Base-by-base conservation (phyloP, 2,888 invertebrate genomes). In the Noctua pronuba region DNA sequence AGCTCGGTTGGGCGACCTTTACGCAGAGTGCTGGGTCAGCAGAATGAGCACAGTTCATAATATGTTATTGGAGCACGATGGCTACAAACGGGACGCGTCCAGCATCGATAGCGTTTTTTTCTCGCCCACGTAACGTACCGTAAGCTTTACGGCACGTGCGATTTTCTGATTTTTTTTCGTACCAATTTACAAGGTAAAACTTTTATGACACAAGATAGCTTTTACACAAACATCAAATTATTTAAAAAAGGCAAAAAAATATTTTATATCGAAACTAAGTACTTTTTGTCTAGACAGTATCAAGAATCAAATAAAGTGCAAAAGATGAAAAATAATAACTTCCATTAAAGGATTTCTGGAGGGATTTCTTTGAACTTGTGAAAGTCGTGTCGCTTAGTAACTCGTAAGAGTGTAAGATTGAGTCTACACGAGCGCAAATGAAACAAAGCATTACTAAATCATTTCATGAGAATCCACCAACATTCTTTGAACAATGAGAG, bases 121-220 rank as follows among this genome's bases (percentile, higher is more conserved):
- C 31, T 49, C n/a, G 44, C 70, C 62, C 60, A 73, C 83, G 64
- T 58, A n/a, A n/a, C n/a, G n/a, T n/a, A n/a, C n/a, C n/a, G 41
- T 64, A 62, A 58, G 28, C 38, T 49, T 73, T 75, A 55, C 46
- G 35, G 16, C n/a, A 44, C 31, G 38, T 28, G 60, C 60, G 16
- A 16, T 28, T 28, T n/a, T 13, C 5, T 55, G 6, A 24, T 8
- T 4, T n/a, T 55, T 7, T 24, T 55, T n/a, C 52, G 2, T n/a
- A 58, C 28, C n/a, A 4, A 6, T 13, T 55, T 55, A 55, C n/a
- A 28, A 28, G 5, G 11, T 13, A n/a, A 55, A 55, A 13, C 0
- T n/a, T 13, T 55, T n/a, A 5, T n/a, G n/a, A 13, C 28, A 28
- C 28, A 58, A 35, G 4, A 11, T 35, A 24, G 18, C 8, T 8